Percentiles rank a stretch among this genome's conserved stretches.
These are phyloP conservation scores for Cremastinae sp. DNA, from an alignment of 2,888 invertebrate genomes.

Conservation along the genomic window DNA sequence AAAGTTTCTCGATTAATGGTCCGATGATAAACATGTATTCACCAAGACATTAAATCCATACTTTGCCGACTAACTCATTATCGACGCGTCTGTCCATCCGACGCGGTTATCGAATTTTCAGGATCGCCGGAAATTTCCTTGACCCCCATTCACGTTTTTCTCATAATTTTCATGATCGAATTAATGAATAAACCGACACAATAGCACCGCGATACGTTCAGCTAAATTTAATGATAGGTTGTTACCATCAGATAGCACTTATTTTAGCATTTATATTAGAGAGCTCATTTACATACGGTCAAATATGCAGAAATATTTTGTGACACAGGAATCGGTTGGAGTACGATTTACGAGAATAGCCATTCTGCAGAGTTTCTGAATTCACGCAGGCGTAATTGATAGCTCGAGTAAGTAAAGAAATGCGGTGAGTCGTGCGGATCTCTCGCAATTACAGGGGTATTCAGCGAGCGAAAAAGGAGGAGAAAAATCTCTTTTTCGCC, in stretches of 20 bases:
- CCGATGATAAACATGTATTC: slow-evolving; percentile 37
- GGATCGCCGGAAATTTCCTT: background rate
- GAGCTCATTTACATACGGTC: too few species aligned
- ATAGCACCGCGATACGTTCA: too few species aligned
- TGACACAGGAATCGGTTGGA: too few species aligned
- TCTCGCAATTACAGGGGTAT: slow-evolving; percentile 38
- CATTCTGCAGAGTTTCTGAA: slow-evolving; percentile 34
- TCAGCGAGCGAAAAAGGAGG: slow-evolving; percentile 21
- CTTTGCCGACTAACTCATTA: slow-evolving; percentile 19
- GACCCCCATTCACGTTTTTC: background rate
- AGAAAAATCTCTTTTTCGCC: background rate
- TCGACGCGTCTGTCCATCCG: background rate
- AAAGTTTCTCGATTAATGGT: slow-evolving; percentile 49
- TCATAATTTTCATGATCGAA: background rate
- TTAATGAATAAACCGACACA: slow-evolving; percentile 21
- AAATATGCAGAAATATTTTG: too few species aligned
- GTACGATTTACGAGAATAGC: too few species aligned
- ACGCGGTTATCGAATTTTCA: slow-evolving; percentile 17
- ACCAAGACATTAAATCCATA: slow-evolving; percentile 39
- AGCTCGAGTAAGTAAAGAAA: slow-evolving; percentile 10
- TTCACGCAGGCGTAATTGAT: slow-evolving; percentile 35
- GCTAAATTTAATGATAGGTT: too few species aligned
- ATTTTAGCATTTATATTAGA: too few species aligned
- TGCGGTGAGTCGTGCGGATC: slow-evolving; percentile 8
- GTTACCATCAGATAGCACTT: too few species aligned